Base-by-base conservation (phyloP, 2,888 invertebrate genomes). In the Heliothis peltigera region DNA sequence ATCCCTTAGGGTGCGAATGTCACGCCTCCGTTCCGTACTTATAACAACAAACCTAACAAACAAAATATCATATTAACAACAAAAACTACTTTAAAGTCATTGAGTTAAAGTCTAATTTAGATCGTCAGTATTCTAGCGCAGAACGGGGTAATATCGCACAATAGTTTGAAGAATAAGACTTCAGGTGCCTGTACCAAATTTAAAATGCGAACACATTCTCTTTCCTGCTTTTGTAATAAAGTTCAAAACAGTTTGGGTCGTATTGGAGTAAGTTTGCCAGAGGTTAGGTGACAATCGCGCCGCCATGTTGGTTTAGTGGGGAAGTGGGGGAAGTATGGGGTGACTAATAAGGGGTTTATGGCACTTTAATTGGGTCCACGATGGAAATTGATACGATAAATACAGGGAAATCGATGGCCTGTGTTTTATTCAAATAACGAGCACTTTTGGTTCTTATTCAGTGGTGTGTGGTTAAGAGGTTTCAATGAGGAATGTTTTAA, bases 251-350 rank as follows among this genome's bases (percentile, higher is more conserved):
- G 58, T 48, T 60, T 53, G 61, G 69, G 75, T 51, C 10, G 35
- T 28, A 42, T 79, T 80, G 80, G 12, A 32, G 32, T 32, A 32
- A 32, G 77, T 82, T 87, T 87, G 87, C 79, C 72, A 75, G 82
- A 83, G 86, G 87, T 80, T 89, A 95, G 93, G 94, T 94, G 94
- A 94, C 93, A 94, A 93, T 89, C 86, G 86, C 89, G 91, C 90
- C 92, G 94, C 94, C 94, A 95, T 95, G 91, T 94, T 95, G 93
- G 90, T 92, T 92, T 92, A 90, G 89, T 86, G 65, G 86, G 85
- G 87, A 80, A 80, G 86, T 78, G 88, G 90, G 91, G 89, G 80
- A 81, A 78, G 75, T 82, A 85, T 86, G 87, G 93, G 93, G 92
- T 90, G 91, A 87, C 88, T 93, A 91, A 90, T 92, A 92, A 92